phyloP scores from a whole-genome alignment of 2,113 vertebrate species.

The Pomatorhinus ruficollis region DNA sequence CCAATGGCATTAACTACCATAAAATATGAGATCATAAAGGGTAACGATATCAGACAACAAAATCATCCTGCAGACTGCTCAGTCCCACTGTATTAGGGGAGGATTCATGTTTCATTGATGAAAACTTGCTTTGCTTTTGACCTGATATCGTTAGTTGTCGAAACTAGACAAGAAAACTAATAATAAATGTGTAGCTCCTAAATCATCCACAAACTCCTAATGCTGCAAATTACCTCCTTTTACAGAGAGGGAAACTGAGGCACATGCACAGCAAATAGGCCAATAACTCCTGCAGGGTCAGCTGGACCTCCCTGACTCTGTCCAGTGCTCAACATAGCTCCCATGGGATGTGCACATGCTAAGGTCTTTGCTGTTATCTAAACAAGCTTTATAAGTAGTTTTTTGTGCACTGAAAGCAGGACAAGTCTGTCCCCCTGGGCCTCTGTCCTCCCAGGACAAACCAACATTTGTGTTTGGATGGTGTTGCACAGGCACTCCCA shows the following conservation, averaged over 20 bases:
- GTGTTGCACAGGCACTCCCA: neutral
- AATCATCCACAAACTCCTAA: neutral
- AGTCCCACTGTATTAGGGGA: constrained; percentile 33
- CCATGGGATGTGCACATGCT: neutral
- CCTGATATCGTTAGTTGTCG: neutral
- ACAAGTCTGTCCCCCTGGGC: neutral
- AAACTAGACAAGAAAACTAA: neutral
- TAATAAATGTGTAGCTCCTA: neutral
- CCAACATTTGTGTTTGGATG: rapidly evolving
- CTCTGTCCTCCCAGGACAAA: neutral
- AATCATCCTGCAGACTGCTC: constrained; percentile 30
- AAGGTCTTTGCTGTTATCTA: no score
- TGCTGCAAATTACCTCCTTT: neutral
- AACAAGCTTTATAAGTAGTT: neutral
- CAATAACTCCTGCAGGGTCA: neutral
- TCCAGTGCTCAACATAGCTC: neutral
- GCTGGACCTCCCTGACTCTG: neutral
- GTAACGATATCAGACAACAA: constrained; percentile 58
- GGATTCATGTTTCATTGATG: constrained; percentile 52
- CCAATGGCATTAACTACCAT: constrained; percentile 56
- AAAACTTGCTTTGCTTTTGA: constrained; percentile 53
- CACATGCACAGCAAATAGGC: neutral
- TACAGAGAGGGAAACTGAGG: constrained; percentile 18
- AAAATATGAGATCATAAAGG: constrained; percentile 66
- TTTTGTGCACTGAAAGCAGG: neutral